phyloP scores from a whole-genome alignment of 2,113 vertebrate species.

The Elephantulus edwardii region DNA sequence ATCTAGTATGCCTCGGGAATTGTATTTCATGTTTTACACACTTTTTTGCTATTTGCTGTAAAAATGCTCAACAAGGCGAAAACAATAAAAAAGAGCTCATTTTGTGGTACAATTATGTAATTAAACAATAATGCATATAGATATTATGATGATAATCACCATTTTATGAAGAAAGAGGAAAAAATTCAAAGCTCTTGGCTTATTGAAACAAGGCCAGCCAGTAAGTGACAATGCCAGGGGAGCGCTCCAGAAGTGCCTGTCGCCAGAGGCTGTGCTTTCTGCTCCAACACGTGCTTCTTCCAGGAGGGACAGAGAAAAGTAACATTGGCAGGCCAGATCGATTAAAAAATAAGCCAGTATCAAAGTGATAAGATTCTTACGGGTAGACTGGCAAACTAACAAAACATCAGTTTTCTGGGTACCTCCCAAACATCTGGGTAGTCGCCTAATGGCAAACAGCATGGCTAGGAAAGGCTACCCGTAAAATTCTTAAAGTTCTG shows the following conservation, averaged over 20 bases:
- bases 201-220: background rate
- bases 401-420: background rate
- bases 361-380: background rate
- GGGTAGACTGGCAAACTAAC: background rate
- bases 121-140: background rate
- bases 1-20: background rate
- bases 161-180: background rate
- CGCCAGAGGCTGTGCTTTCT: background rate
- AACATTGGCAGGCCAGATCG: background rate
- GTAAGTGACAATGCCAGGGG: background rate
- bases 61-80: background rate
- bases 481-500: background rate
- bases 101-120: background rate
- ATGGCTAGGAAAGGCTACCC: background rate
- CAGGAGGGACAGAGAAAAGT: background rate
- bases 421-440: background rate
- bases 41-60: background rate
- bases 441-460: background rate
- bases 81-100: background rate
- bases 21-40: accelerated
- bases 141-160: background rate
- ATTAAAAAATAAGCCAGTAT: background rate
- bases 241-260: background rate
- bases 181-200: background rate
- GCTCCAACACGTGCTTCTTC: background rate